Evolutionary conservation across 2,797 vertebrate species (phyloP), one percentile per base, ranked within the genome.

Genomic region (Ataeniobius toweri): DNA sequence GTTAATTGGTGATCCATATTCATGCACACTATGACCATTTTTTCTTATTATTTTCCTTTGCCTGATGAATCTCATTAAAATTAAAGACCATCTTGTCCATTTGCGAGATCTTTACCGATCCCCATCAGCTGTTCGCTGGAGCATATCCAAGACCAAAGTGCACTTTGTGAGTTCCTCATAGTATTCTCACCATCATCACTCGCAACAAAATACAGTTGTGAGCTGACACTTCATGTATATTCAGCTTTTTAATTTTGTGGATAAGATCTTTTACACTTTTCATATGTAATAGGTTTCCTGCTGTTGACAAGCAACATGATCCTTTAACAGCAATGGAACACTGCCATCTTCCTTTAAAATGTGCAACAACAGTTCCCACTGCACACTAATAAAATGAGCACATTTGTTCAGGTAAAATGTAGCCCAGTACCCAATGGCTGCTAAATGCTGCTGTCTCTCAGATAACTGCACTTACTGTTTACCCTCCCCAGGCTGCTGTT

Each of bases 341-440:
- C 91, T 92, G 93, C 93, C 93, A 93, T 85, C 94, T 94, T 28
- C 82, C 85, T 89, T 63, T 67, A 14, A 75, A 68, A 79, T 46
- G n/a, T 36, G 76, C 22, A 88, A 93, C 84, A 92, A 73, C 93
- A 91, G 24, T 51, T 59, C 26, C 0, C 50, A 72, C 18, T 41
- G 26, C 36, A 24, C 41, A 44, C 12, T 28, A n/a, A 53, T 80
- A 3, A 51, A 78, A 79, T 28, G 14, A 83, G 44, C 50, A 46
- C 26, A 41, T 22, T 2, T 65, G 48, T 41, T 71, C 39, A 13
- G 16, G 16, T 3, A 53, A 6, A 20, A 26, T 48, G 24, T 48
- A 69, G 44, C n/a, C 44, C 12, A 9, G 18, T 53, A 53, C 16
- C 51, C 4, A 1, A 16, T 26, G 44, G n/a, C 41, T 58, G n/a